Percentiles rank a stretch among this genome's conserved stretches.
phyloP scores from a whole-genome alignment of 2,888 invertebrate species.

The Drepanosiphum platanoidis region DNA sequence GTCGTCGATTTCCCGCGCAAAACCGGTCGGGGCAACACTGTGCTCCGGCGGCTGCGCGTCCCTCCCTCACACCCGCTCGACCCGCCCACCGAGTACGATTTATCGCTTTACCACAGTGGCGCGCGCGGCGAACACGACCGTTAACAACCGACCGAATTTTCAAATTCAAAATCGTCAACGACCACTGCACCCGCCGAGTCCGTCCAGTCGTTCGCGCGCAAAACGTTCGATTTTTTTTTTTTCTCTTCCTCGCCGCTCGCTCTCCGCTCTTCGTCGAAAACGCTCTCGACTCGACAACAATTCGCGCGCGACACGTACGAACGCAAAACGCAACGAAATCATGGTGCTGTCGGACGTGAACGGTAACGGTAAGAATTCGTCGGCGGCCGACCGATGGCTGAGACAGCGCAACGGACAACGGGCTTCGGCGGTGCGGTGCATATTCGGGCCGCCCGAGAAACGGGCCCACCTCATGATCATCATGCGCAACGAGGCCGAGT shows the following conservation, averaged over 20 bases:
- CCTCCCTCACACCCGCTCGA: not conserved
- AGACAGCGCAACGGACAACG: constrained; percentile 52
- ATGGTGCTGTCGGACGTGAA: constrained; percentile 55
- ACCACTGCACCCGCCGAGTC: constrained; percentile 11
- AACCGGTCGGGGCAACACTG: constrained; percentile 54
- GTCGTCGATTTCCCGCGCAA: constrained; percentile 55
- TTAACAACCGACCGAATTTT: constrained; percentile 48
- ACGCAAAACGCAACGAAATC: not conserved
- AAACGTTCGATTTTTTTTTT: not conserved
- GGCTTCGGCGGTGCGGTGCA: constrained; percentile 49
- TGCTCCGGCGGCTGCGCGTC: not conserved
- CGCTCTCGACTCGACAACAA: not conserved
- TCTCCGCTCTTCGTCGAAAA: not conserved
- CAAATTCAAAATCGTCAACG: constrained; percentile 57
- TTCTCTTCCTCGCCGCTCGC: not conserved
- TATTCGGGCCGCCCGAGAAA: constrained; percentile 56
- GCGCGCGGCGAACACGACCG: constrained; percentile 54
- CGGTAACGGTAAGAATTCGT: constrained; percentile 19
- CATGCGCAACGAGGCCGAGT: constrained; percentile 51
- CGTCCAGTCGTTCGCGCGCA: constrained; percentile 36
- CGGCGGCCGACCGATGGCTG: constrained; percentile 54
- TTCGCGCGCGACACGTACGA: not conserved
- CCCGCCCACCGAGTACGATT: not conserved
- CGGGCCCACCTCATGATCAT: constrained; percentile 38
- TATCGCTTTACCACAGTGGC: not conserved